These are phyloP conservation scores for Steinernema khuongi DNA, from an alignment of 1,140 invertebrate species.

Conservation along the genomic window DNA sequence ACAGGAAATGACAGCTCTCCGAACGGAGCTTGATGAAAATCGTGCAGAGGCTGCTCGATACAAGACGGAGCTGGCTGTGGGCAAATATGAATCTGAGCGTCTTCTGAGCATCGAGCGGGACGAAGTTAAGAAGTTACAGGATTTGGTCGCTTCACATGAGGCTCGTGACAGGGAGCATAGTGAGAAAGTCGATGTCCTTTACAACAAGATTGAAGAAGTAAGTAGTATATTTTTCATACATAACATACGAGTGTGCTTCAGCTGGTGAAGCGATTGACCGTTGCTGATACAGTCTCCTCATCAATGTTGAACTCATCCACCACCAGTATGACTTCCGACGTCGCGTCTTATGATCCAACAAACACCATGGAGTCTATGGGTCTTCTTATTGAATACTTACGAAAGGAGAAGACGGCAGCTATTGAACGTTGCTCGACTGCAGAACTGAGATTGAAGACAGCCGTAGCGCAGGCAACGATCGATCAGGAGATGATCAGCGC, in stretches of 20 bases:
- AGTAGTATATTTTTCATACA: neutral
- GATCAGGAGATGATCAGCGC: neutral
- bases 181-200: neutral
- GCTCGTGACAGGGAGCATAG: neutral
- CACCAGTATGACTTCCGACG: neutral
- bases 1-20: neutral
- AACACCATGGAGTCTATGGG: neutral
- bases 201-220: neutral
- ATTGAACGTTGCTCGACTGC: neutral
- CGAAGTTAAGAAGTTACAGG: neutral
- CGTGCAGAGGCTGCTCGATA: neutral
- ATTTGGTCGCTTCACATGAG: neutral
- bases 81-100: neutral
- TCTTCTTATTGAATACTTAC: neutral
- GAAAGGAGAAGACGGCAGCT: neutral
- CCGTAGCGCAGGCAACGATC: neutral
- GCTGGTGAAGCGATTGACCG: neutral
- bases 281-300: neutral
- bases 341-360: neutral
- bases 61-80: neutral
- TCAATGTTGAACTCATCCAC: neutral
- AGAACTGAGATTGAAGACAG: neutral
- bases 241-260: neutral
- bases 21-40: neutral
- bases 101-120: neutral